Conservation (phyloP, 2,797 vertebrate genomes). For the Halcyon badia region DNA sequence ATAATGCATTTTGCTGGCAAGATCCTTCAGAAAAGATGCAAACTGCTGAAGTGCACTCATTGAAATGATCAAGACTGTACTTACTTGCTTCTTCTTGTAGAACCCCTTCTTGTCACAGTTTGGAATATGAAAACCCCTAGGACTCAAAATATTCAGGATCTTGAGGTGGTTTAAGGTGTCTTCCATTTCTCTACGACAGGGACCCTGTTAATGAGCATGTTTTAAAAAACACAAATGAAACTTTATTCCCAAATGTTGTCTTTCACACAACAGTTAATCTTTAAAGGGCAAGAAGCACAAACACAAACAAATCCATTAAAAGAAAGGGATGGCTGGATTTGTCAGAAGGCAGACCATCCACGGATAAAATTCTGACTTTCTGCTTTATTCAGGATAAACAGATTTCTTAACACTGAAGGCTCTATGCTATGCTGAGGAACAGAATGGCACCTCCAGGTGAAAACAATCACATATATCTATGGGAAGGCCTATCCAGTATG, state of each 20-base stretch:
- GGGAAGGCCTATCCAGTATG: not conserved
- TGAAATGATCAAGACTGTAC: not conserved
- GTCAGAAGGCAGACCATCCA: not conserved
- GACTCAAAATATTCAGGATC: slow-evolving; percentile 89
- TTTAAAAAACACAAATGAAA: slow-evolving; percentile 33
- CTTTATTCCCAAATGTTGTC: not conserved
- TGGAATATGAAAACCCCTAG: slow-evolving; percentile 91
- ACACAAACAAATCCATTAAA: not conserved
- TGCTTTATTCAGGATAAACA: not conserved
- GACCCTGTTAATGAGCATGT: slow-evolving; percentile 82
- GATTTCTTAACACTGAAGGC: not conserved
- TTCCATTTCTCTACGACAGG: slow-evolving; percentile 94
- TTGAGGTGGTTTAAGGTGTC: slow-evolving; percentile 91
- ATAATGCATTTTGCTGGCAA: not conserved
- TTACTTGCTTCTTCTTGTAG: slow-evolving; percentile 98
- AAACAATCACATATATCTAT: not conserved
- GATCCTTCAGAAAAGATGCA: not conserved
- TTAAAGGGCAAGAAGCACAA: not conserved
- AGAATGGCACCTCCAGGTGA: not conserved
- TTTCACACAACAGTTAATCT: not conserved
- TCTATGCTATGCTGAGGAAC: not conserved
- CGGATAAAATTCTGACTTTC: not conserved
- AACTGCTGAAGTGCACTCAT: not conserved
- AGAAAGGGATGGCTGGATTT: not conserved
- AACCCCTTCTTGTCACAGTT: slow-evolving; percentile 98